phyloP scores from a whole-genome alignment of 1,140 invertebrate genomes.

The Drosophila parabipectinata region DNA sequence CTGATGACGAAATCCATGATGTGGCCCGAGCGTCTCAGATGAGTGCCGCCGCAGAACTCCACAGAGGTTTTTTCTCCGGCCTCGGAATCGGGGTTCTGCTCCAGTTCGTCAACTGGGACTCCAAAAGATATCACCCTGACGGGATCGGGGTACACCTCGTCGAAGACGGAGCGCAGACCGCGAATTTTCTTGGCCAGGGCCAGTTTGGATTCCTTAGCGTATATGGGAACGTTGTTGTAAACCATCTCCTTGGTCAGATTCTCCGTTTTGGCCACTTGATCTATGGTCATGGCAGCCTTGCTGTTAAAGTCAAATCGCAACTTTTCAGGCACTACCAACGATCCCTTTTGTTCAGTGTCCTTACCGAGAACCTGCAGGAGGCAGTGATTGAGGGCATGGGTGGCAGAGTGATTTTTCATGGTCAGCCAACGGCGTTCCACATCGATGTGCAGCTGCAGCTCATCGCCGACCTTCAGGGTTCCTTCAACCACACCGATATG shows the following conservation, averaged over 20 bases:
- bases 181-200: slow-evolving; percentile 92
- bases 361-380: slow-evolving; percentile 94
- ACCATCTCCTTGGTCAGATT: slow-evolving; percentile 91
- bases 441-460: slow-evolving; percentile 93
- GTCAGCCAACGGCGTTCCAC: slow-evolving; percentile 91
- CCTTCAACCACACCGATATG: slow-evolving; percentile 96
- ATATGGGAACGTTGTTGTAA: slow-evolving; percentile 92
- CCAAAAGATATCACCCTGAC: slow-evolving; percentile 98
- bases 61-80: slow-evolving; percentile 94
- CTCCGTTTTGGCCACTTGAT: slow-evolving; percentile 95
- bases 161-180: slow-evolving; percentile 98
- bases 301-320: slow-evolving; percentile 98
- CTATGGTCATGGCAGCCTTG: slow-evolving; percentile 94
- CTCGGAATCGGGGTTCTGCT: slow-evolving; percentile 92
- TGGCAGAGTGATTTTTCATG: slow-evolving; percentile 99
- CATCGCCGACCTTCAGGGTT: slow-evolving; percentile 93
- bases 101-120: slow-evolving; percentile 94
- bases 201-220: slow-evolving; percentile 92
- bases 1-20: slow-evolving; percentile 98
- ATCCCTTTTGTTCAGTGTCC: slow-evolving; percentile 98
- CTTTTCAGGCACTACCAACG: slow-evolving; percentile 98
- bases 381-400: slow-evolving; percentile 98
- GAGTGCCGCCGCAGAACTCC: slow-evolving; percentile 99
- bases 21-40: slow-evolving; percentile 94
- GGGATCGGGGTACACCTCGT: slow-evolving; percentile 99